Evolutionary conservation across 2,888 invertebrate genomes (phyloP), one percentile per base, ranked within the genome.

Genomic region (Drosophila tripunctata): DNA sequence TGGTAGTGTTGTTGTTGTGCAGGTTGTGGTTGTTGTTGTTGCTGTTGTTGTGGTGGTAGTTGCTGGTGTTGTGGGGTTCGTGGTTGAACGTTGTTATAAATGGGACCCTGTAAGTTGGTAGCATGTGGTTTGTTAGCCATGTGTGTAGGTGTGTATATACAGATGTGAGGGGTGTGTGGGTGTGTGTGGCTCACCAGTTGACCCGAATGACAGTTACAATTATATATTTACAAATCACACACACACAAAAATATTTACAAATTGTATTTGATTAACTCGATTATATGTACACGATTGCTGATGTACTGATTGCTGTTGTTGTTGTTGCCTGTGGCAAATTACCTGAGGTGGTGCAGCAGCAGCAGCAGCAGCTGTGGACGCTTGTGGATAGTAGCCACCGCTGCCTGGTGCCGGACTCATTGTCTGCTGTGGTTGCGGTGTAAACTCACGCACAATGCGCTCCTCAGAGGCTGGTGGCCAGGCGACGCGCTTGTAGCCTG

Each of bases 401-500:
- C 70, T 68, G 43, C 71, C 83, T 10, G 84, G 87, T 3, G 86
- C 82, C 55, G 82, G 89, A 19, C 85, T 84, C 65, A 87, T 87
- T 21, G 83, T 61, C 40, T 84, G 87, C 45, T 82, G 87, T 52
- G 91, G 90, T 64, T 91, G 91, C 12, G 91, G 91, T 47, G 91
- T 90, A 61, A 90, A 90, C 67, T 90, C 90, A 50, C 93, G 93
- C 91, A 93, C 93, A 75, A 94, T 94, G 90, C 94, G 93, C 75
- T 94, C 94, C 90, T 94, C 94, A 78, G 93, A 92, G 79, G 93
- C 93, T 83, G 96, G 96, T 75, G 96, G 96, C 96, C 96, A 96
- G 92, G 96, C 95, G 88, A 96, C 96, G 92, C 96, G 94, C 93
- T 96, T 96, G 87, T 95, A 93, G 91, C 95, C 96, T 96, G 64